A percentile compares a stretch with the other conserved stretches of the same genome.
phyloP scores from a whole-genome alignment of 2,797 vertebrate species.

The Chiroxiphia lanceolata region DNA sequence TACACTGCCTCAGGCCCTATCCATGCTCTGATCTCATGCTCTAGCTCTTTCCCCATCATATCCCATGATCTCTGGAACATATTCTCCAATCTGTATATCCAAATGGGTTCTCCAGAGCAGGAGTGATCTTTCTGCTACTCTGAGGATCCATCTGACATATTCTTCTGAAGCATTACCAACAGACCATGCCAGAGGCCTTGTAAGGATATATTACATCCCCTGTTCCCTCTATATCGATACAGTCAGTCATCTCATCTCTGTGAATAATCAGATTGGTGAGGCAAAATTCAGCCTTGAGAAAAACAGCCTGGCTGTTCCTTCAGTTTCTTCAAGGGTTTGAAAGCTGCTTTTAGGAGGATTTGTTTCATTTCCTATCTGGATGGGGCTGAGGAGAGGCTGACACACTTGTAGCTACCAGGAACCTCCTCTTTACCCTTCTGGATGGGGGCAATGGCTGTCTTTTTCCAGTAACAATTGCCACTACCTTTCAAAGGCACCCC shows the following conservation, averaged over 20 bases:
- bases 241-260: not conserved
- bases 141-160: not conserved
- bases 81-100: not conserved
- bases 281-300: not conserved
- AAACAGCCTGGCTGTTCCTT: not conserved
- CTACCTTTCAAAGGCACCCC: not conserved
- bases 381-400: not conserved
- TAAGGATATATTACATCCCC: not conserved
- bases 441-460: not conserved
- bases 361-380: not conserved
- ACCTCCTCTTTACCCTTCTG: not conserved
- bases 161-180: not conserved
- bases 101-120: not conserved
- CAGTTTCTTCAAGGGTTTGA: not conserved
- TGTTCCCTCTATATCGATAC: not conserved
- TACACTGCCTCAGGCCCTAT: not conserved
- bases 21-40: not conserved
- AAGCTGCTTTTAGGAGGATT: not conserved
- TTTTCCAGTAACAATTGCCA: not conserved
- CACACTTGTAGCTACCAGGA: not conserved
- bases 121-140: not conserved
- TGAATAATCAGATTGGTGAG: not conserved
- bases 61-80: not conserved
- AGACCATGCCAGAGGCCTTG: not conserved
- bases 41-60: not conserved